A percentile compares a stretch with the other conserved stretches of the same genome.
Conservation (phyloP, 2,797 vertebrate species). For the Balearica regulorum region DNA sequence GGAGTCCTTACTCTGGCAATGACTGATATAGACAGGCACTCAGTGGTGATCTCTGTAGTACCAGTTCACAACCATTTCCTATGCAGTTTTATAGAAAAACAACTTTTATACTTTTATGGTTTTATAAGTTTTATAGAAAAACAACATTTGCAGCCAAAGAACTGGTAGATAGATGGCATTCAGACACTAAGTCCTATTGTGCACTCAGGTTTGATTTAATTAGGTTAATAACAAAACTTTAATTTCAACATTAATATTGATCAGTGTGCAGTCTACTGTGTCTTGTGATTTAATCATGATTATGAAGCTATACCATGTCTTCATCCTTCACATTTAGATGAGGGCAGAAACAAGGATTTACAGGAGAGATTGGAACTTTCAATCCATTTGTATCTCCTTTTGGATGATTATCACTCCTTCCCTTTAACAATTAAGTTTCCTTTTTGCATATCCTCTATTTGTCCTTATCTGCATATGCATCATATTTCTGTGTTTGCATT, state of each 20-base stretch:
- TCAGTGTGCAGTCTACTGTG: background rate
- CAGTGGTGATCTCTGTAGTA: background rate
- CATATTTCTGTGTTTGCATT: background rate
- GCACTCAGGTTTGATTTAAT: background rate
- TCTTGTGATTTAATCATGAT: background rate
- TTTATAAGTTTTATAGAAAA: background rate
- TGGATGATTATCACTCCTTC: background rate
- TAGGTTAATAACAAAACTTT: background rate
- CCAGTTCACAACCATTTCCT: background rate
- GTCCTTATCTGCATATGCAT: background rate
- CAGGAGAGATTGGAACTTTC: background rate
- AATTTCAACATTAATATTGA: background rate
- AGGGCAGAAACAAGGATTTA: background rate
- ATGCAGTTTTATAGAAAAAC: too few relatives aligned
- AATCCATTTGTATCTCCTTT: background rate
- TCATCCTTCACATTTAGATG: background rate
- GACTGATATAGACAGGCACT: background rate
- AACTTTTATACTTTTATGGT: too few relatives aligned
- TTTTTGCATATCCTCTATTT: background rate
- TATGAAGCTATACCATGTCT: background rate
- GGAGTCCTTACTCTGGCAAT: background rate
- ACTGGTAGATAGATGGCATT: background rate
- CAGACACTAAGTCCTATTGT: background rate
- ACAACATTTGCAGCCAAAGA: background rate
- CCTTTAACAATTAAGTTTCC: background rate